Evolutionary conservation across 2,113 vertebrate genomes (phyloP).

Genomic region (Anhinga rufa): DNA sequence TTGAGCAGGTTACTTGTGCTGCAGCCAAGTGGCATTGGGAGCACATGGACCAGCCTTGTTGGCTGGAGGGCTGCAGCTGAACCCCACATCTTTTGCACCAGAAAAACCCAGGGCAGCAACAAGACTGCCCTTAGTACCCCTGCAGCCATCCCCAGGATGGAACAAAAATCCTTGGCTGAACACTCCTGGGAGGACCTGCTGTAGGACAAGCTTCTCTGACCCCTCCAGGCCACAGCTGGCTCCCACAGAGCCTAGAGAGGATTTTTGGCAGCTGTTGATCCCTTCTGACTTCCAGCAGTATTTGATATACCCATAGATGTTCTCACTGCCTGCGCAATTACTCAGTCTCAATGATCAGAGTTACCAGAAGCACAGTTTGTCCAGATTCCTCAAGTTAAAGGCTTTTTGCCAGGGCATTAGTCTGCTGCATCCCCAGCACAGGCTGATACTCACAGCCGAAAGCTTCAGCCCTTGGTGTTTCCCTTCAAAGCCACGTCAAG

Average conservation of each 20-base stretch:
- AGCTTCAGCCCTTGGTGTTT: not conserved
- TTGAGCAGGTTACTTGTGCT: not conserved
- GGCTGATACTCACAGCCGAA: not conserved
- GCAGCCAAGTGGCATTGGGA: not conserved
- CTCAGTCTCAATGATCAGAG: not conserved
- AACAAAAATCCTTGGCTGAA: not conserved
- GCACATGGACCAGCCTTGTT: rapidly evolving
- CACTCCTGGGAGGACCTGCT: not conserved
- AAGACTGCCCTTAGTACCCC: not conserved
- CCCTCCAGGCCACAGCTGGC: not conserved
- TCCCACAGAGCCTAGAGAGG: not conserved
- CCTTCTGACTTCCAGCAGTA: not conserved
- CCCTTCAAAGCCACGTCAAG: not conserved
- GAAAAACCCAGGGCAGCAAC: not conserved
- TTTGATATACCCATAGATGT: not conserved
- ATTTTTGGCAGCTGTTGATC: not conserved
- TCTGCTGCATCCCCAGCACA: not conserved
- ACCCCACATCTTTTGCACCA: not conserved
- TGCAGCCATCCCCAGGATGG: not conserved
- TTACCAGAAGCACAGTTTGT: not conserved
- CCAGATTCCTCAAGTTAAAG: not conserved
- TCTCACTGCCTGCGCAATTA: not conserved
- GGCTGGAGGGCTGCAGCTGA: not conserved
- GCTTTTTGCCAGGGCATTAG: not conserved
- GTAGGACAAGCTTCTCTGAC: not conserved